These are phyloP conservation scores for Chymomyza costata DNA, from an alignment of 1,140 invertebrate species.

Conservation along the genomic window DNA sequence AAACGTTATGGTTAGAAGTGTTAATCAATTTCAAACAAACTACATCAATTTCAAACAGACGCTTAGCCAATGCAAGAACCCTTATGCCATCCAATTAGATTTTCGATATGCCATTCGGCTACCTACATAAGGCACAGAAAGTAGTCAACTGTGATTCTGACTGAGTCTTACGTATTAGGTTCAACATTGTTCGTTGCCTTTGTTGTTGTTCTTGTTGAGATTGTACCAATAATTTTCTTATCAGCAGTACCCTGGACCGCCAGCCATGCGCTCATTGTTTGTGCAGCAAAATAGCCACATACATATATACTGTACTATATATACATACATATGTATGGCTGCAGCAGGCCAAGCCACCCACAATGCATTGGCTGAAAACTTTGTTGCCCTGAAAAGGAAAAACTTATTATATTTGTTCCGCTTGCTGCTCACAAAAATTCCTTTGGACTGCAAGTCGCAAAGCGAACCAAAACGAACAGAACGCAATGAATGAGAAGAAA, in stretches of 20 bases:
- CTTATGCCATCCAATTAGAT: no score
- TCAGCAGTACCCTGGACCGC: conserved; percentile 52
- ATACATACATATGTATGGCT: no score
- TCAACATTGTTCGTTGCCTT: not conserved
- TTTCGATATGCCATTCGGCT: no score
- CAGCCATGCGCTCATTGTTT: conserved; percentile 32
- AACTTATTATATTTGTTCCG: conserved; percentile 58
- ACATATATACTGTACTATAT: conserved; percentile 18
- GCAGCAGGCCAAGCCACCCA: no score
- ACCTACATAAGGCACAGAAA: no score
- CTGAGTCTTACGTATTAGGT: no score
- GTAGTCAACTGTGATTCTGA: no score
- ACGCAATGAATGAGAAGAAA: conserved; percentile 42
- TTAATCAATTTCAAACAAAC: no score
- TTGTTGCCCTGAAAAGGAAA: conserved; percentile 53
- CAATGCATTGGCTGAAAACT: conserved; percentile 41
- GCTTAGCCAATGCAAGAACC: no score
- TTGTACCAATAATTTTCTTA: conserved; percentile 66
- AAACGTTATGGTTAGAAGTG: no score
- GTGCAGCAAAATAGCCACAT: conserved; percentile 38
- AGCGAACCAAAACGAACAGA: conserved; percentile 48
- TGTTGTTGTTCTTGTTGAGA: conserved; percentile 26
- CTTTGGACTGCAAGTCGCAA: conserved; percentile 13
- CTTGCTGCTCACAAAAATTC: conserved; percentile 36
- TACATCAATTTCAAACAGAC: no score